Conservation (phyloP, 1,140 invertebrate genomes). For the Bombus soroeensis region DNA sequence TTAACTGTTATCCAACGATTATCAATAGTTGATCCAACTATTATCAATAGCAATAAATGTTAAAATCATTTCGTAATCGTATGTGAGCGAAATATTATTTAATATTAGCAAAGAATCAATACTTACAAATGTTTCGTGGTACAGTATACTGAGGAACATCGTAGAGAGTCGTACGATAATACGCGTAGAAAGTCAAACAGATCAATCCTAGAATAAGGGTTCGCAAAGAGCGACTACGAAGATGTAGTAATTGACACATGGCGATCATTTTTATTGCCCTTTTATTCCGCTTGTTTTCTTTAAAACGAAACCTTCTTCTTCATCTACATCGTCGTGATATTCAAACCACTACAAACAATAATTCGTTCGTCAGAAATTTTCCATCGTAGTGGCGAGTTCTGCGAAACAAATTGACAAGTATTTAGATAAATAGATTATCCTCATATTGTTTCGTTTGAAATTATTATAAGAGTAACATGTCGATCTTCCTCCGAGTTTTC, state of each 20-base stretch:
- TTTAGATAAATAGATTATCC: slow-evolving; percentile 21
- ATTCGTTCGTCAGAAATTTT: slow-evolving; percentile 5
- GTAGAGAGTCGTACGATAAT: slow-evolving; percentile 77
- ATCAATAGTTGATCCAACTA: background rate
- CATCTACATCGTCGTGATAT: slow-evolving; percentile 33
- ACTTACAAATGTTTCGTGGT: slow-evolving; percentile 74
- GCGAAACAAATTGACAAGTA: background rate
- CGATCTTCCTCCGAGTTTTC: no score
- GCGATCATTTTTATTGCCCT: slow-evolving; percentile 38
- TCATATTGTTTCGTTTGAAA: slow-evolving; percentile 42
- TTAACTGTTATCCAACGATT: background rate
- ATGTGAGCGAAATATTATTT: background rate
- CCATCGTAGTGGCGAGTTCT: background rate
- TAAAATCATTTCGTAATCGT: background rate
- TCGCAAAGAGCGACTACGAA: slow-evolving; percentile 77
- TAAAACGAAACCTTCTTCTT: background rate
- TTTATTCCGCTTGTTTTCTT: background rate
- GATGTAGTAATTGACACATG: slow-evolving; percentile 77
- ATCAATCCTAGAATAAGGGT: slow-evolving; percentile 76
- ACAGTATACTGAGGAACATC: slow-evolving; percentile 69
- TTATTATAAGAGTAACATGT: background rate
- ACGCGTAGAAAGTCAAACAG: slow-evolving; percentile 77
- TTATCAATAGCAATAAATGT: background rate
- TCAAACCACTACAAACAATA: background rate
- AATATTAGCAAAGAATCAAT: background rate